phyloP scores from a whole-genome alignment of 2,888 invertebrate genomes.

The Heteromyza rotundicornis region DNA sequence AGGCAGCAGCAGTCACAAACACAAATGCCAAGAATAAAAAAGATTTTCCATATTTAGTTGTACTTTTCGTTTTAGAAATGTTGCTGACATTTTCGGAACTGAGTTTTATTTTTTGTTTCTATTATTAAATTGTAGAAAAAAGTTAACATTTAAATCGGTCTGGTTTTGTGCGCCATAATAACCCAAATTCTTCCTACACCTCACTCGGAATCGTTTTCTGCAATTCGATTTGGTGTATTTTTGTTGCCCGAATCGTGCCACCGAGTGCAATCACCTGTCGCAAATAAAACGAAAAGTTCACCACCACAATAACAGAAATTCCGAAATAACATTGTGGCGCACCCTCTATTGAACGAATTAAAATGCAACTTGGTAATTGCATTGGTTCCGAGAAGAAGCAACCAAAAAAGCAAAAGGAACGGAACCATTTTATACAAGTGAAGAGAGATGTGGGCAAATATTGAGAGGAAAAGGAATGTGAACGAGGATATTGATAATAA shows the following conservation, averaged over 20 bases:
- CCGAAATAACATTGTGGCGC: conserved; percentile 2
- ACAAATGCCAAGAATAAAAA: too few relatives aligned
- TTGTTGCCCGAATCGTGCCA: neutral
- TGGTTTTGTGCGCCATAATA: neutral
- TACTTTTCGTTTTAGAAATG: too few relatives aligned
- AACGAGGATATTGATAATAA: too few relatives aligned
- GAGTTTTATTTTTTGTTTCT: too few relatives aligned
- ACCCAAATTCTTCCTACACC: conserved; percentile 4
- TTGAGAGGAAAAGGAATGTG: too few relatives aligned
- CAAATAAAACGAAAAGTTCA: neutral
- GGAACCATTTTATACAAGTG: too few relatives aligned
- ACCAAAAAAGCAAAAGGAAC: neutral
- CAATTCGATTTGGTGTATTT: too few relatives aligned
- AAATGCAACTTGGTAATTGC: conserved; percentile 1
- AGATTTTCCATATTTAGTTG: too few relatives aligned
- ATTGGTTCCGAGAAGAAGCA: neutral
- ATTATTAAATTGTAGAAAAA: neutral
- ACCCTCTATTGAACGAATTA: conserved; percentile 8
- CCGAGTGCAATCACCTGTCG: neutral
- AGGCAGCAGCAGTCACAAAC: neutral
- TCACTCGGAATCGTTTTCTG: too few relatives aligned
- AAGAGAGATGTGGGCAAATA: too few relatives aligned
- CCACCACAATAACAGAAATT: neutral
- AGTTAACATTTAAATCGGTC: neutral
- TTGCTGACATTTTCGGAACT: neutral